Conservation (phyloP, 2,113 vertebrate species). For the Microcebus tavaratra region DNA sequence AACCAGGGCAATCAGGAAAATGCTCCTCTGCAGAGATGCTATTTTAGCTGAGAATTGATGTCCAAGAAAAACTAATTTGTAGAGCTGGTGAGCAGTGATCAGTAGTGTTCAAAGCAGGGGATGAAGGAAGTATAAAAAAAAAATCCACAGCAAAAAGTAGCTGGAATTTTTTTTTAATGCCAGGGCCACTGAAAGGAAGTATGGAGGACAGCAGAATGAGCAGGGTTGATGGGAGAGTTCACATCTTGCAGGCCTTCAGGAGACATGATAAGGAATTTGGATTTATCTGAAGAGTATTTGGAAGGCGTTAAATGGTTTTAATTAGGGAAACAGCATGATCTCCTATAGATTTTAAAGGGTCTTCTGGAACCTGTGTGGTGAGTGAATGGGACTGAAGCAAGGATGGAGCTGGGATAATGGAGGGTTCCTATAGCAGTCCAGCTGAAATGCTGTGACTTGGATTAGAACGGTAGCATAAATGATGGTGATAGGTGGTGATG, state of each 20-base stretch:
- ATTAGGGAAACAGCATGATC: not conserved
- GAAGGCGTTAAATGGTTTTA: not conserved
- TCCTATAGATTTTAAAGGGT: not conserved
- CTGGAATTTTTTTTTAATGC: not conserved
- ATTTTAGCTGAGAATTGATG: not conserved
- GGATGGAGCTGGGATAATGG: not conserved
- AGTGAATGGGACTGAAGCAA: not conserved
- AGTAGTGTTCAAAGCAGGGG: not conserved
- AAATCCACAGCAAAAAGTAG: not conserved
- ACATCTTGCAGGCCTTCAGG: not conserved
- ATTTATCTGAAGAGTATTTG: not conserved
- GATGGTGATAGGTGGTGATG: not conserved
- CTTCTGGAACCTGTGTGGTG: not conserved
- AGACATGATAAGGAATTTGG: not conserved
- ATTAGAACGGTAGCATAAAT: not conserved
- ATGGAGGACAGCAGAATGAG: too few species aligned
- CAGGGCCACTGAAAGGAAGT: not conserved
- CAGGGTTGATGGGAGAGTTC: not conserved
- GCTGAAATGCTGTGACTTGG: accelerated
- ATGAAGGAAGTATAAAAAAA: not conserved
- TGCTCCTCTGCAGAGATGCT: not conserved
- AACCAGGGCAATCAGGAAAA: not conserved
- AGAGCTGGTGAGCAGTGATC: not conserved
- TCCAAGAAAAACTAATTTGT: not conserved
- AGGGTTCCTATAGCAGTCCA: not conserved